phyloP scores from a whole-genome alignment of 2,888 invertebrate genomes.

The Allygus modestus region DNA sequence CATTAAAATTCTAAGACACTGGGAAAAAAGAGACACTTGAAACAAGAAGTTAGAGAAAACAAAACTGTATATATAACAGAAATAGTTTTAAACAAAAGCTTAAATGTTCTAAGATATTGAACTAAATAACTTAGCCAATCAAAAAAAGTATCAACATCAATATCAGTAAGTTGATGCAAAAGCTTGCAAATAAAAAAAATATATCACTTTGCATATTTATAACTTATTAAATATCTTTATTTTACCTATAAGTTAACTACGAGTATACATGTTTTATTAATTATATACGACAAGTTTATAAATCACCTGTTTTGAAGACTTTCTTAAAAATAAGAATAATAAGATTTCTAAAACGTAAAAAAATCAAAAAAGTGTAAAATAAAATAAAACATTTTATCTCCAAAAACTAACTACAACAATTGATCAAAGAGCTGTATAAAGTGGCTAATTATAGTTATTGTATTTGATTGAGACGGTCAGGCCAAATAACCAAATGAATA shows the following conservation, averaged over 20 bases:
- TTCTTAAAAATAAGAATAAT: too few relatives aligned
- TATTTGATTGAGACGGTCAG: background rate
- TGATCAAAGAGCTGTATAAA: background rate
- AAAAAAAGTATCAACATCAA: too few relatives aligned
- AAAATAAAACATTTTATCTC: background rate
- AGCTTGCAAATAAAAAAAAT: background rate
- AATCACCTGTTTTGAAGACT: background rate
- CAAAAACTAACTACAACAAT: background rate
- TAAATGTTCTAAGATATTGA: background rate
- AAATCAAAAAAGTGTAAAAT: background rate
- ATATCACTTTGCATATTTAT: background rate
- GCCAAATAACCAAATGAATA: background rate
- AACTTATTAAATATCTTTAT: slow-evolving; percentile 4
- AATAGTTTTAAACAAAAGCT: background rate
- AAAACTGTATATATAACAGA: too few relatives aligned
- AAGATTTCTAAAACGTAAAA: too few relatives aligned
- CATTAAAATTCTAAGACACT: too few relatives aligned
- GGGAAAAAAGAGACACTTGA: too few relatives aligned
- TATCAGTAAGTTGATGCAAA: background rate
- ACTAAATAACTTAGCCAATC: too few relatives aligned
- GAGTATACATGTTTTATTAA: background rate
- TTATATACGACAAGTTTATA: background rate
- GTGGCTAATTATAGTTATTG: too few relatives aligned
- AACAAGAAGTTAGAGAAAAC: too few relatives aligned
- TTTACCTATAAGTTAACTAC: background rate